Evolutionary conservation across 2,113 vertebrate species (phyloP).

Genomic region (Himantopus leucocephalus): DNA sequence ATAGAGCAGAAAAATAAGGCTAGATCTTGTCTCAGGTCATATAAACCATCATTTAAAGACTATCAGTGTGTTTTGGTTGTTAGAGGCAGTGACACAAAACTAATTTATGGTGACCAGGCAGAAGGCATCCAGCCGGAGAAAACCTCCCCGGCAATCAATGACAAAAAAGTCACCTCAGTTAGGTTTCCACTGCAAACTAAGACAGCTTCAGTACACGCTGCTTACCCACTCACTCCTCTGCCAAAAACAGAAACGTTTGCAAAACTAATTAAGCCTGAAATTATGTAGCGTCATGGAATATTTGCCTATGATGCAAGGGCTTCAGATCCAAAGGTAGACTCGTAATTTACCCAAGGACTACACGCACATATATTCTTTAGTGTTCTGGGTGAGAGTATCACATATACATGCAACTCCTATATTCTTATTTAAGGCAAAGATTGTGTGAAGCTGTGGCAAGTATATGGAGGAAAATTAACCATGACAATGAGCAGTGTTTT

Average conservation of each 20-base stretch:
- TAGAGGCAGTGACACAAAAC: constrained; percentile 43
- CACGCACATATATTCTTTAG: background rate
- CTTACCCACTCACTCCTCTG: background rate
- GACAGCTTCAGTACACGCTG: background rate
- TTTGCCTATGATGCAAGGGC: background rate
- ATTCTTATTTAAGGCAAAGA: background rate
- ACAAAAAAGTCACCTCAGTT: constrained; percentile 54
- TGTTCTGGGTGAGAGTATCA: background rate
- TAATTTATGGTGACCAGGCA: constrained; percentile 39
- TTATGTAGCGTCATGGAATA: background rate
- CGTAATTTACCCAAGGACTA: constrained; percentile 17
- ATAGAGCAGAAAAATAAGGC: constrained; percentile 37
- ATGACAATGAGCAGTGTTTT: background rate
- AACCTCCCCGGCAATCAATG: constrained; percentile 55
- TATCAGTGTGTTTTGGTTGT: constrained; percentile 35
- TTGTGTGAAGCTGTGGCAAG: background rate
- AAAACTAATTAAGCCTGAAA: background rate
- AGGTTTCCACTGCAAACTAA: background rate
- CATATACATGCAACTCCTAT: background rate
- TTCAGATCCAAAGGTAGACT: constrained; percentile 4
- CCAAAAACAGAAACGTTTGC: background rate
- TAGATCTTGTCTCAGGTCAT: constrained; percentile 20
- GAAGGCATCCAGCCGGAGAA: constrained; percentile 38
- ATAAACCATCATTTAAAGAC: constrained; percentile 36
- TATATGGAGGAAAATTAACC: background rate